phyloP scores from a whole-genome alignment of 2,797 vertebrate genomes.

The Neosilurus mollespiculum region DNA sequence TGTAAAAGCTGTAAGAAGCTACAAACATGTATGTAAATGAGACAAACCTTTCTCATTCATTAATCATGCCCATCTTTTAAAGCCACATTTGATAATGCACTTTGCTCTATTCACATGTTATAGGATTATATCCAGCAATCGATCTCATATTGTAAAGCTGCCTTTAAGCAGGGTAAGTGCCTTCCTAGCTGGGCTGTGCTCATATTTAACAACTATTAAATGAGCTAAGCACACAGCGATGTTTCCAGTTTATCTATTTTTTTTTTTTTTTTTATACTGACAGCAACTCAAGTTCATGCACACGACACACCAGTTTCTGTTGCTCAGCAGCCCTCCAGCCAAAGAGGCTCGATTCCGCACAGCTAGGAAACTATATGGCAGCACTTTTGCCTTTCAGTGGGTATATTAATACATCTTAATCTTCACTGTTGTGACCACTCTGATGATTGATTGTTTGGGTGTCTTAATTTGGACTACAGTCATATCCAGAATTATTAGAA shows the following conservation, averaged over 20 bases:
- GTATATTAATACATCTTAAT: constrained; percentile 56
- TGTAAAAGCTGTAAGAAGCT: neutral
- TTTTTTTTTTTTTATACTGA: constrained; percentile 47
- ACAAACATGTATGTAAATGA: neutral
- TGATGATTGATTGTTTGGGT: neutral
- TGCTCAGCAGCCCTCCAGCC: constrained; percentile 93
- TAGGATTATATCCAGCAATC: constrained; percentile 97
- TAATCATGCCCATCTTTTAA: neutral
- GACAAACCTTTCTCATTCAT: neutral
- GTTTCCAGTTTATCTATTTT: neutral
- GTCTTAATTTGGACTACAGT: neutral
- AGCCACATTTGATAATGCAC: neutral
- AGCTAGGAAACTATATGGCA: constrained; percentile 90
- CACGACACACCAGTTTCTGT: constrained; percentile 95
- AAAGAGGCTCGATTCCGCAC: constrained; percentile 93
- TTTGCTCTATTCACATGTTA: constrained; percentile 45
- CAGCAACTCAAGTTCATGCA: constrained; percentile 98
- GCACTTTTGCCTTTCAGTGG: constrained; percentile 98
- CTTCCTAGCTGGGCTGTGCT: neutral
- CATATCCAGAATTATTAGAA: neutral
- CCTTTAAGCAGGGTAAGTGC: constrained; percentile 85
- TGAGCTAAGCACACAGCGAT: neutral
- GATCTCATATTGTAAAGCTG: constrained; percentile 96
- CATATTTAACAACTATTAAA: neutral
- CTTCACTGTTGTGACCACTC: neutral